Percentiles rank a stretch among this genome's conserved stretches.
phyloP scores from a whole-genome alignment of 2,888 invertebrate genomes.

The Ichneumon xanthorius region DNA sequence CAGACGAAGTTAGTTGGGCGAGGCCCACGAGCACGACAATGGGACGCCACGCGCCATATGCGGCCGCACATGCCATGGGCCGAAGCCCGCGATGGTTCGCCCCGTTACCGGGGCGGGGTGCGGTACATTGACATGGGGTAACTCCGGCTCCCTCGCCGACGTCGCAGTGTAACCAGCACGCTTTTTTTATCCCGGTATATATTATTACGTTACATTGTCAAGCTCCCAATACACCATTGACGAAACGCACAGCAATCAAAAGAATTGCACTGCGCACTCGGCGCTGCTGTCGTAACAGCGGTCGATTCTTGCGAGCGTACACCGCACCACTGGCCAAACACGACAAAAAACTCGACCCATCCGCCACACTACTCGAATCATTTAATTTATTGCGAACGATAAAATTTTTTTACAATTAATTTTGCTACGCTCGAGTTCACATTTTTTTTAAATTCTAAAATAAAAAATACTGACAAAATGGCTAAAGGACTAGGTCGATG shows the following conservation, averaged over 20 bases:
- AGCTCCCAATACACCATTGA: slow-evolving; percentile 33
- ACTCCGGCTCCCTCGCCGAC: slow-evolving; percentile 53
- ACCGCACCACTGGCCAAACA: slow-evolving; percentile 40
- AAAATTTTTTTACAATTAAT: neutral
- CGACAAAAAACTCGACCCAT: slow-evolving; percentile 15
- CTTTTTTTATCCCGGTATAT: slow-evolving; percentile 43
- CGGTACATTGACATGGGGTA: slow-evolving; percentile 33
- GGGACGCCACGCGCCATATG: slow-evolving; percentile 83
- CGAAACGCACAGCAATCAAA: slow-evolving; percentile 56
- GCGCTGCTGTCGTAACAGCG: slow-evolving; percentile 57
- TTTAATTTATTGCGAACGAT: slow-evolving; percentile 14
- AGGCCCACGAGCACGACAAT: slow-evolving; percentile 79
- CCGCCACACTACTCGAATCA: neutral
- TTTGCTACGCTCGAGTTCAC: neutral
- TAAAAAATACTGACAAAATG: neutral
- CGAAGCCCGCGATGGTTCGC: slow-evolving; percentile 32
- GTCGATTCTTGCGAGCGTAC: slow-evolving; percentile 41
- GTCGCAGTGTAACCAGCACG: slow-evolving; percentile 43
- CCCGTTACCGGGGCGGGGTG: slow-evolving; percentile 34
- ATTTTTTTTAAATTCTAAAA: neutral
- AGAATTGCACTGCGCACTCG: slow-evolving; percentile 50
- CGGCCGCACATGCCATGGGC: slow-evolving; percentile 79
- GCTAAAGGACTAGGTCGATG: too few relatives aligned
- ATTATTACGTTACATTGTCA: slow-evolving; percentile 66
- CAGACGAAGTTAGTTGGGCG: slow-evolving; percentile 80